Evolutionary conservation across 1,140 invertebrate species (phyloP), one percentile per base, ranked within the genome.

Genomic region (Bicyclus anynana): DNA sequence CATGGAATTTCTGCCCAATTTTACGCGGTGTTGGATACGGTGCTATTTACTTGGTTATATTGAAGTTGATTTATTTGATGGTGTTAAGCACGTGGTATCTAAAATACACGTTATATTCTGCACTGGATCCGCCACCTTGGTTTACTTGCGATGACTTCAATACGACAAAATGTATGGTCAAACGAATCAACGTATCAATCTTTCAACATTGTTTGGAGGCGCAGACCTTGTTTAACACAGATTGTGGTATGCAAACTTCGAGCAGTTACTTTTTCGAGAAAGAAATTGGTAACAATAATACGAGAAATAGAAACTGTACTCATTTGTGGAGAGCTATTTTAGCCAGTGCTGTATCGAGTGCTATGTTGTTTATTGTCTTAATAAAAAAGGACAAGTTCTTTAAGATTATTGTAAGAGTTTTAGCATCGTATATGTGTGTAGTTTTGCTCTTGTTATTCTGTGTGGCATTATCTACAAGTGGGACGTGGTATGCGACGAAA

Each of bases 201-300:
- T 87, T 80, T 60, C 84, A 87, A 76, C 75, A 83, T 20, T 85
- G 84, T 35, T 42, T 85, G 21, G 80, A 87, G 72, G 65, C 78
- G 7, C 74, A 80, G 65, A 53, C 44, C 0, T 54, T 80, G 38
- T 83, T 78, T 56, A 56, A 74, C 13, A 66, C 73, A 26, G 79
- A 83, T 44, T 85, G 82, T 53, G 78, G 74, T 2, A 77, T 82
- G 69, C 76, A 80, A 69, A 85, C 82, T 18, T 77, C 79, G 12
- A 85, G 84, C 50, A 65, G 59, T 44, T 77, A 59, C 38, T 85
- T 83, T 53, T 87, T 79, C 35, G 70, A 81, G 33, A 61, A 67
- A 33, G 74, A 76, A 65, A 85, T 87, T 38, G 77, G 77, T 18
- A 49, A 62, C 35, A 78, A 76, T n/a, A 80, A 69, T 53, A 84